These are phyloP conservation scores for Oxycera nigricornis DNA, from an alignment of 2,888 invertebrate species.

Conservation along the genomic window DNA sequence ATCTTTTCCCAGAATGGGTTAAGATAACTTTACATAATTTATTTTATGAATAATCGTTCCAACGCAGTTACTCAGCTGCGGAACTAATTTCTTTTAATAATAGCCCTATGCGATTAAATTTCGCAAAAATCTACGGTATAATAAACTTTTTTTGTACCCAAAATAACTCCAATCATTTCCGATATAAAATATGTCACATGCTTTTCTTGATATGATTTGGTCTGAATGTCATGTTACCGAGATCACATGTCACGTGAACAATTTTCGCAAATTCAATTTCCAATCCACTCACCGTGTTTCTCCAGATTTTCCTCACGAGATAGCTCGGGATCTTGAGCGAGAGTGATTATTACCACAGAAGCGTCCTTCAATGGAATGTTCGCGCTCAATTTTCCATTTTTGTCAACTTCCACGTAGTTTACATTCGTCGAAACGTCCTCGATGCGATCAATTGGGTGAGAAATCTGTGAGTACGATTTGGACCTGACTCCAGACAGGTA, in stretches of 20 bases:
- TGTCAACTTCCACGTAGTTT: conserved; percentile 60
- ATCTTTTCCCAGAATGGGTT: too few species aligned
- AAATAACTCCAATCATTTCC: too few species aligned
- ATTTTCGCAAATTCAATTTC: neutral
- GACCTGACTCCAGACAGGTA: conserved; percentile 59
- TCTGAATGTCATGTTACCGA: neutral
- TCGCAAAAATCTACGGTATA: too few species aligned
- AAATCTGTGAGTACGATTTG: conserved; percentile 69
- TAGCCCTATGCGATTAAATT: too few species aligned
- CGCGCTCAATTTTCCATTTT: conserved; percentile 61
- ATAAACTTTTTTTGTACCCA: too few species aligned
- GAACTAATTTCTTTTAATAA: too few species aligned
- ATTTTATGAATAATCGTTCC: too few species aligned
- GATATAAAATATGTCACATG: too few species aligned
- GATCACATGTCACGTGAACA: neutral
- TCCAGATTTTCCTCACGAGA: conserved; percentile 65
- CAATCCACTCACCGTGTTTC: conserved; percentile 65
- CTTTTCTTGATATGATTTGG: conserved; percentile 12
- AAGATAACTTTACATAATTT: too few species aligned
- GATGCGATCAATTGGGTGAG: conserved; percentile 60
- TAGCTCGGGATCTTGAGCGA: conserved; percentile 57
- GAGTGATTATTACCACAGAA: neutral
- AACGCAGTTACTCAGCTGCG: too few species aligned
- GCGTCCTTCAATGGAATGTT: conserved; percentile 17
- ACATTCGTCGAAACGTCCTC: neutral